These are phyloP conservation scores for Pachydiplax longipennis DNA, from an alignment of 2,888 invertebrate species.

Conservation along the genomic window DNA sequence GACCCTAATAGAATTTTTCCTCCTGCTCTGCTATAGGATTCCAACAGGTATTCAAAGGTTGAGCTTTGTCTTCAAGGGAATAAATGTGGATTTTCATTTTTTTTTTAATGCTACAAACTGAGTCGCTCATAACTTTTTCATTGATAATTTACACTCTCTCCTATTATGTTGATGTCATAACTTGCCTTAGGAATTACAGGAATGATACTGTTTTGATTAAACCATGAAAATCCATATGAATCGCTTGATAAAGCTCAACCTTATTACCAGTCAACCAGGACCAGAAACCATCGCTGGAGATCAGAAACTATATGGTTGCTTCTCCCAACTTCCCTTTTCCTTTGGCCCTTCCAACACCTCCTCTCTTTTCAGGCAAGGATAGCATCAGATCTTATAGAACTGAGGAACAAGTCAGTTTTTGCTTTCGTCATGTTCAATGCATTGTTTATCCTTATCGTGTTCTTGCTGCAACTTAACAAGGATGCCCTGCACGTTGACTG, in stretches of 20 bases:
- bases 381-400: constrained; percentile 88
- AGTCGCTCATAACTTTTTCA: not conserved
- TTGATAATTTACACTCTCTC: not conserved
- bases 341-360: not conserved
- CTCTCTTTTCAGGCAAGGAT: constrained; percentile 79
- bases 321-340: constrained; percentile 53
- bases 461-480: constrained; percentile 98
- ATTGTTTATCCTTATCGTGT: constrained; percentile 97
- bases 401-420: constrained; percentile 96
- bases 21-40: not conserved
- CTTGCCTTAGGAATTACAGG: no score
- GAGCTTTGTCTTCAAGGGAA: not conserved
- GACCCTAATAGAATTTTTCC: not conserved
- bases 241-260: not conserved
- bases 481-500: constrained; percentile 97
- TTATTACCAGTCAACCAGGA: not conserved
- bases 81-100: not conserved
- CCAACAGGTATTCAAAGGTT: not conserved
- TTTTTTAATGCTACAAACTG: not conserved
- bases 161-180: not conserved
- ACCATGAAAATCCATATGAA: not conserved
- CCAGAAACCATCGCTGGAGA: not conserved
- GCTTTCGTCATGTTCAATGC: constrained; percentile 99
- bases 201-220: not conserved
- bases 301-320: constrained; percentile 5